Evolutionary conservation across 1,140 invertebrate genomes (phyloP).

Genomic region (Vanessa atalanta): DNA sequence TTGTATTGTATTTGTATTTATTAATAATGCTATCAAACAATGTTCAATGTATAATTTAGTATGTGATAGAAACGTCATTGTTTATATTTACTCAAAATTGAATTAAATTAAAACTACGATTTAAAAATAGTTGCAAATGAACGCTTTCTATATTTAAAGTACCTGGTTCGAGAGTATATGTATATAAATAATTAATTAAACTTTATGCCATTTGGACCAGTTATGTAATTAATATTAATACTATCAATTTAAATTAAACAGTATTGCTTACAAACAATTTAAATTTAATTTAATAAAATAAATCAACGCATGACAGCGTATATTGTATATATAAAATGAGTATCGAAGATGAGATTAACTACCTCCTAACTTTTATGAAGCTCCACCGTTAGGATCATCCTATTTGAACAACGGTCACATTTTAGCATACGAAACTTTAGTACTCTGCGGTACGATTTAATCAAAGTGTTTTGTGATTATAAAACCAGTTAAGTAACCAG

Average conservation of each 20-base stretch:
- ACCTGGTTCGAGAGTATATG: neutral
- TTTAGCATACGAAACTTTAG: conserved; percentile 68
- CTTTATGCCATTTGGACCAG: neutral
- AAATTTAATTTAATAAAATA: neutral
- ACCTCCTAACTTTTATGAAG: conserved; percentile 12
- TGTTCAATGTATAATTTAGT: no score
- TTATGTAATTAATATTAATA: neutral
- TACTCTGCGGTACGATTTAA: conserved; percentile 69
- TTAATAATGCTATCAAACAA: no score
- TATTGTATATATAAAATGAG: neutral
- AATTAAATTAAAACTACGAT: neutral
- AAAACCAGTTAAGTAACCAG: conserved; percentile 54
- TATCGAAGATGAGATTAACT: neutral
- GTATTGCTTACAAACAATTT: neutral
- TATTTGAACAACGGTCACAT: conserved; percentile 64
- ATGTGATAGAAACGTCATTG: neutral
- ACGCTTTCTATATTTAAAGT: conserved; percentile 2
- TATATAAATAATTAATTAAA: conserved; percentile 2
- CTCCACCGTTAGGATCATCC: conserved; percentile 32
- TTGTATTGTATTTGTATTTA: neutral
- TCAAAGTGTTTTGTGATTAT: conserved; percentile 73
- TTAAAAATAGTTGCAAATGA: neutral
- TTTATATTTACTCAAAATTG: neutral
- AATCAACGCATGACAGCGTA: neutral
- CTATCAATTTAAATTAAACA: neutral